Evolutionary conservation across 2,888 invertebrate genomes (phyloP).

Genomic region (Cerceris rybyensis): DNA sequence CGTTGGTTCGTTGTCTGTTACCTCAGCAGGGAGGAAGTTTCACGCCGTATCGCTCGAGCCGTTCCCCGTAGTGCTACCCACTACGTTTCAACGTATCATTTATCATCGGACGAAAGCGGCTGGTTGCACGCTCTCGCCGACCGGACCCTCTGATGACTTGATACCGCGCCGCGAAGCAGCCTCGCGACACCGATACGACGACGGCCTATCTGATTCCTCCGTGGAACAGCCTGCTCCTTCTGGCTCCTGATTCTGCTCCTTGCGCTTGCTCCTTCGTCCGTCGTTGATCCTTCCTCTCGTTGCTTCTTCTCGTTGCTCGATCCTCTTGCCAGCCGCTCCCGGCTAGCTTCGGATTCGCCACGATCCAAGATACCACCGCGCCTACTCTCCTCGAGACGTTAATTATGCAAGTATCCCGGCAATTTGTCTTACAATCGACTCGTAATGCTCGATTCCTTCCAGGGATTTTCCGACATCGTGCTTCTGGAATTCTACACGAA

Average conservation of each 20-base stretch:
- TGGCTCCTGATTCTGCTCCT: background rate
- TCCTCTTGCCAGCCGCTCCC: background rate
- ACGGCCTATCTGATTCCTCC: slow-evolving; percentile 38
- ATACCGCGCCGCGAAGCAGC: slow-evolving; percentile 47
- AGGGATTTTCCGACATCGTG: background rate
- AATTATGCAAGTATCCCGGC: slow-evolving; percentile 45
- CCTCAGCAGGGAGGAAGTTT: slow-evolving; percentile 69
- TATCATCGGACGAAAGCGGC: slow-evolving; percentile 60
- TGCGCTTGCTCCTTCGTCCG: background rate
- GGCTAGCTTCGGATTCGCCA: slow-evolving; percentile 29
- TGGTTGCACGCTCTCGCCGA: slow-evolving; percentile 17
- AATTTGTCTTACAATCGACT: slow-evolving; percentile 57
- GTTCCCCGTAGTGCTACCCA: slow-evolving; percentile 58
- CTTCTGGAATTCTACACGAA: background rate
- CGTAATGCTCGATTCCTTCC: slow-evolving; percentile 39
- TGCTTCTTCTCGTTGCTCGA: background rate
- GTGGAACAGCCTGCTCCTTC: slow-evolving; percentile 14
- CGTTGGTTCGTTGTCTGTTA: slow-evolving; percentile 34
- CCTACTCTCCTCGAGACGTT: slow-evolving; percentile 31
- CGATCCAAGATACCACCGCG: slow-evolving; percentile 43
- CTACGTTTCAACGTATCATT: slow-evolving; percentile 72
- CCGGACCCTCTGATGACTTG: slow-evolving; percentile 57
- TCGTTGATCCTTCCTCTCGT: background rate
- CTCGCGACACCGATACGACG: slow-evolving; percentile 61
- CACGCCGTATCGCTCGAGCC: slow-evolving; percentile 65